phyloP scores from a whole-genome alignment of 2,113 vertebrate species.

The Callionymus lyra region DNA sequence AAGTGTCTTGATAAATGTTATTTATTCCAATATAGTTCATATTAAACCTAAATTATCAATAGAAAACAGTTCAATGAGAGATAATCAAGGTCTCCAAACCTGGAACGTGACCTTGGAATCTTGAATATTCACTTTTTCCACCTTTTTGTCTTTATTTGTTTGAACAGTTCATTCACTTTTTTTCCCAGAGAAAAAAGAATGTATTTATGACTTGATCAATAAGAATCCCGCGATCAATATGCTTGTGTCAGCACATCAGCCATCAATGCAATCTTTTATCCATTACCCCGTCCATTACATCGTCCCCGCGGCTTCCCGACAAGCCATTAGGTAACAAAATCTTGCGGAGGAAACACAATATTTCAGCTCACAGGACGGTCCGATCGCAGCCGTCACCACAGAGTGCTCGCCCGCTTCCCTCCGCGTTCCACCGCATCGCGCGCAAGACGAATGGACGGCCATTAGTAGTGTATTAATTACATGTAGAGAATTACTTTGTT shows the following conservation, averaged over 20 bases:
- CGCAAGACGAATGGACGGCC: constrained; percentile 54
- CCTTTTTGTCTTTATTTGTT: too few relatives aligned
- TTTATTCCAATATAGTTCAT: too few relatives aligned
- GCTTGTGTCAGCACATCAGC: constrained; percentile 55
- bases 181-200: too few relatives aligned
- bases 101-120: too few relatives aligned
- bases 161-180: too few relatives aligned
- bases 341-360: constrained; percentile 39
- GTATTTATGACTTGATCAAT: constrained; percentile 22
- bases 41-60: too few relatives aligned
- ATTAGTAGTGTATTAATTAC: constrained; percentile 74
- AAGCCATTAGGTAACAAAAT: constrained; percentile 61
- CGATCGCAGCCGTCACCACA: constrained; percentile 31
- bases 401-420: constrained; percentile 29
- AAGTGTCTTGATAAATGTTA: too few relatives aligned
- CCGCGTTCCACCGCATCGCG: constrained; percentile 22
- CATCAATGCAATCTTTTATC: constrained; percentile 54
- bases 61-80: too few relatives aligned
- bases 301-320: constrained; percentile 48
- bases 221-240: constrained; percentile 39
- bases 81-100: too few relatives aligned
- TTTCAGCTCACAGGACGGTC: constrained; percentile 30
- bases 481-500: constrained; percentile 63
- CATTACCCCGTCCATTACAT: constrained; percentile 60
- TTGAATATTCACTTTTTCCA: too few relatives aligned